phyloP scores from a whole-genome alignment of 2,113 vertebrate species.

The Dasypus novemcinctus region DNA sequence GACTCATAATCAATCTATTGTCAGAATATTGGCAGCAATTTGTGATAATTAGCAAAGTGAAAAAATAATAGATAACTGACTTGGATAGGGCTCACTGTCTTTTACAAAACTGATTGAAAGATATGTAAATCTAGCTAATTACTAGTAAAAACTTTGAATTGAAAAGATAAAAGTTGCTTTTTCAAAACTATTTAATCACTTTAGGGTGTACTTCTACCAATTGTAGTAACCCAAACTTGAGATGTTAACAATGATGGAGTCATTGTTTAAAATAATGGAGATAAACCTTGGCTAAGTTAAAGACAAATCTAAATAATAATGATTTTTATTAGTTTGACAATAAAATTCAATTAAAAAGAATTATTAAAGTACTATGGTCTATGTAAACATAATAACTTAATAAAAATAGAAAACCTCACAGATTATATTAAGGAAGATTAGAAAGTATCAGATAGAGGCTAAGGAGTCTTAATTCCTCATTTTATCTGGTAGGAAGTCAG shows the following conservation, averaged over 20 bases:
- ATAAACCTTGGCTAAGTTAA: not conserved
- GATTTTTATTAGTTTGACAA: not conserved
- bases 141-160: not conserved
- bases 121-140: not conserved
- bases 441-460: not conserved
- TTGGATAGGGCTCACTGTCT: not conserved
- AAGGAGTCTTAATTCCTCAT: not conserved
- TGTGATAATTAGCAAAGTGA: not conserved
- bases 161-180: not conserved
- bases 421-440: not conserved
- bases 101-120: slow-evolving; percentile 1
- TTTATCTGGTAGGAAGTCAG: not conserved
- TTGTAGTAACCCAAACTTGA: not conserved
- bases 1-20: not conserved
- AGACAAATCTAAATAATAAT: not conserved
- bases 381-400: not conserved
- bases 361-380: not conserved
- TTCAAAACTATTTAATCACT: not conserved
- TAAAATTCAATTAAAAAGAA: not conserved
- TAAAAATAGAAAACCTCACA: not conserved
- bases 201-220: not conserved
- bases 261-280: not conserved
- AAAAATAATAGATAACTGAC: not conserved
- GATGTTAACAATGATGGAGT: slow-evolving; percentile 3
- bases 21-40: not conserved